These are phyloP conservation scores for Orchestes rusci DNA, from an alignment of 2,888 invertebrate genomes.

Conservation along the genomic window DNA sequence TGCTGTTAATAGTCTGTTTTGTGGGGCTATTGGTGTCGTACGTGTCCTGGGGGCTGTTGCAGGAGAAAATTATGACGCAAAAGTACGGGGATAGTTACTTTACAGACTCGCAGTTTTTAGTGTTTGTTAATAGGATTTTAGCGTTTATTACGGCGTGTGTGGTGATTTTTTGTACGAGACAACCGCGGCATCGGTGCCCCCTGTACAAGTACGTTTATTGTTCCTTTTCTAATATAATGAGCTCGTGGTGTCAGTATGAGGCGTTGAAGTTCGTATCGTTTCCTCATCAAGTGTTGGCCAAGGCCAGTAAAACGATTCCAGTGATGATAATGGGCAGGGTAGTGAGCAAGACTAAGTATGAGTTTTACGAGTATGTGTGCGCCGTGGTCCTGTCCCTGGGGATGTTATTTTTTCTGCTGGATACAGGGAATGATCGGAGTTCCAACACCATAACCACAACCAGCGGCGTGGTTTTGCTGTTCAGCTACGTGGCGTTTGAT, in stretches of 20 bases:
- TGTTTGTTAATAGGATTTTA: conserved; percentile 88
- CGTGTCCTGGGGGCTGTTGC: conserved; percentile 91
- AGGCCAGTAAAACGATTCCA: conserved; percentile 96
- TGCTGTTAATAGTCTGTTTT: conserved; percentile 70
- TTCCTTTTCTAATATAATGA: conserved; percentile 94
- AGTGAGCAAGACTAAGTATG: conserved; percentile 79
- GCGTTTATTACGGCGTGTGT: conserved; percentile 68
- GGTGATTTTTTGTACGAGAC: conserved; percentile 54
- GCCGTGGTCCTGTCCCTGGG: conserved; percentile 86
- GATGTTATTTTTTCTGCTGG: conserved; percentile 87
- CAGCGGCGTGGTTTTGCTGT: conserved; percentile 78
- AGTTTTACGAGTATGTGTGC: conserved; percentile 85
- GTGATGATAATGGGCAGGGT: conserved; percentile 98
- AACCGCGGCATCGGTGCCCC: conserved; percentile 71
- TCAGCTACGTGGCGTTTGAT: conserved; percentile 89
- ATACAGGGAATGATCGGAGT: conserved; percentile 56
- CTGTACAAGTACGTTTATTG: conserved; percentile 93
- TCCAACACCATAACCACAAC: conserved; percentile 64
- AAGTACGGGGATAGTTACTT: conserved; percentile 69
- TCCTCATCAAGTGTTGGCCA: conserved; percentile 92
- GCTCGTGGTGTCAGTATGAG: conserved; percentile 99
- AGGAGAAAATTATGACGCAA: conserved; percentile 97
- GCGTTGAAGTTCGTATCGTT: conserved; percentile 97
- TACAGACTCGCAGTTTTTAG: conserved; percentile 92
- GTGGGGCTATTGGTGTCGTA: conserved; percentile 84